phyloP scores from a whole-genome alignment of 2,113 vertebrate genomes.

The Corynorhinus townsendii region DNA sequence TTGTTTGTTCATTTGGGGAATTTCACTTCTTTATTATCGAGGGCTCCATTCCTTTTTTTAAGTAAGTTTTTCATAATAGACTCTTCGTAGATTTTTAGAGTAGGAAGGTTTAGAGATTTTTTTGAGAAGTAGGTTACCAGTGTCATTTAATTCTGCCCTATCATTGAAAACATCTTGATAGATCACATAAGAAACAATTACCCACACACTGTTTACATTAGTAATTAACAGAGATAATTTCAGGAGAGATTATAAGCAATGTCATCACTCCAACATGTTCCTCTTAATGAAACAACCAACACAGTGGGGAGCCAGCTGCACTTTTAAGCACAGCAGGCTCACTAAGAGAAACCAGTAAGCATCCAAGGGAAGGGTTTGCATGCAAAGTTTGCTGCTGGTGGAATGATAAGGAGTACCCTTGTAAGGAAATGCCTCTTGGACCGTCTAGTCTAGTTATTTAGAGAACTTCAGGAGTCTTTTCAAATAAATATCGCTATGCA shows the following conservation, averaged over 20 bases:
- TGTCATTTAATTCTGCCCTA: background rate
- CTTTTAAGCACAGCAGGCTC: background rate
- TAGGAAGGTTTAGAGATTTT: background rate
- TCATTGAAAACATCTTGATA: background rate
- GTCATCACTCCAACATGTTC: background rate
- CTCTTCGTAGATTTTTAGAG: background rate
- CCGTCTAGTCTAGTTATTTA: background rate
- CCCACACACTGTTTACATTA: background rate
- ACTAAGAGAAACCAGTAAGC: background rate
- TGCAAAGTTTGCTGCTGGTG: background rate
- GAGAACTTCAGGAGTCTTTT: background rate
- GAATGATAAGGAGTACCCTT: background rate
- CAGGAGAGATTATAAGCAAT: background rate
- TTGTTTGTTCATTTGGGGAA: background rate
- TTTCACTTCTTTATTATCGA: background rate
- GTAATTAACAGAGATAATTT: conserved; percentile 2
- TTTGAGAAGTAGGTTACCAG: background rate
- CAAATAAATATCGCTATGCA: background rate
- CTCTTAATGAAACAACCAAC: background rate
- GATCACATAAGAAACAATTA: background rate
- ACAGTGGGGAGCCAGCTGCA: background rate
- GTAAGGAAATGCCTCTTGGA: background rate
- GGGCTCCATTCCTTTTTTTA: background rate
- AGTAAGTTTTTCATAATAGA: background rate
- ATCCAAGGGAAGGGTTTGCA: background rate